These are phyloP conservation scores for Platycnemis pennipes DNA, from an alignment of 2,888 invertebrate genomes.

Conservation along the genomic window DNA sequence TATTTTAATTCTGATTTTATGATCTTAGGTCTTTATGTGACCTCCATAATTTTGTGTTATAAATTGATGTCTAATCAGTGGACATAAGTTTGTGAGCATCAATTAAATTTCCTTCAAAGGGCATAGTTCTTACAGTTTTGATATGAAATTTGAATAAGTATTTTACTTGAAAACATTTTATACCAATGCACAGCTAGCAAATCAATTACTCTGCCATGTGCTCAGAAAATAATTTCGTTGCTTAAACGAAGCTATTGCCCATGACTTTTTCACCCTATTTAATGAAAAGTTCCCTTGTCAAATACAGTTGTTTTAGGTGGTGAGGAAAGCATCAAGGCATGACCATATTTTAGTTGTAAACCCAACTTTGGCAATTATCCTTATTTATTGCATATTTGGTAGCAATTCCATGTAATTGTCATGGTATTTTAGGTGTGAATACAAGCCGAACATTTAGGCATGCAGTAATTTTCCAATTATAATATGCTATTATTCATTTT, in stretches of 20 bases:
- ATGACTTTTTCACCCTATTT: background rate
- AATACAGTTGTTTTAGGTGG: background rate
- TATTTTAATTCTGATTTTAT: conserved; percentile 64
- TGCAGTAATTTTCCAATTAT: conserved; percentile 18
- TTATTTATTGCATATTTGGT: background rate
- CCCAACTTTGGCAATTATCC: background rate
- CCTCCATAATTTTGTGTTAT: conserved; percentile 24
- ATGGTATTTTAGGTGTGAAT: background rate
- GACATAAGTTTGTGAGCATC: conserved; percentile 5
- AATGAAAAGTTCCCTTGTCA: background rate
- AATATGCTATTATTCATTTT: background rate
- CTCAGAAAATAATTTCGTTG: background rate
- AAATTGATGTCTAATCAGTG: conserved; percentile 17
- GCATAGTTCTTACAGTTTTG: conserved; percentile 28
- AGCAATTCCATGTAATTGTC: background rate
- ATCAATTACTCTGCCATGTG: background rate
- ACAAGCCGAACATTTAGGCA: background rate
- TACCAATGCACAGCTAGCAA: background rate
- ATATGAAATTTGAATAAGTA: conserved; percentile 12
- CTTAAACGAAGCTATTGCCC: background rate
- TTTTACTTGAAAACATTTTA: conserved; percentile 9
- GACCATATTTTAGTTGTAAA: background rate
- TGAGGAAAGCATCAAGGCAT: background rate
- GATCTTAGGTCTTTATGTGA: background rate
- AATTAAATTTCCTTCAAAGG: conserved; percentile 34